These are phyloP conservation scores for Pteronotus mesoamericanus DNA, from an alignment of 2,797 vertebrate species.

Conservation along the genomic window DNA sequence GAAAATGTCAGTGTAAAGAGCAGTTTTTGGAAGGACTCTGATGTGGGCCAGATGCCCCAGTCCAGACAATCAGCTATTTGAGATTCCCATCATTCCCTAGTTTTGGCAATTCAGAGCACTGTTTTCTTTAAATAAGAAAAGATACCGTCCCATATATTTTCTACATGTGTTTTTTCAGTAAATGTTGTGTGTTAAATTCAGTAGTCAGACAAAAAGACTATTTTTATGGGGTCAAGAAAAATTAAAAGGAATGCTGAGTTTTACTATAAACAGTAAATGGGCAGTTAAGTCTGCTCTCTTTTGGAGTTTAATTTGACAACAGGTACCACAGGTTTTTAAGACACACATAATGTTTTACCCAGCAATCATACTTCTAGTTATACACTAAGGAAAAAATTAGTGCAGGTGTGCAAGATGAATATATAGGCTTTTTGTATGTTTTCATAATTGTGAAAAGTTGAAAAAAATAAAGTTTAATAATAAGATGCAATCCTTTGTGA, in stretches of 20 bases:
- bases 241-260: neutral
- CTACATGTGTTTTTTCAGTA: neutral
- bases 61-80: neutral
- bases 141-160: constrained; percentile 2
- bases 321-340: neutral
- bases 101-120: neutral
- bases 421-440: neutral
- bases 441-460: neutral
- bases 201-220: neutral
- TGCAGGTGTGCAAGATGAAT: neutral
- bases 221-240: neutral
- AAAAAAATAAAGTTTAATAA: neutral
- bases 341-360: neutral
- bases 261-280: neutral
- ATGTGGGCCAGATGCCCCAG: neutral
- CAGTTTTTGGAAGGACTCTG: neutral
- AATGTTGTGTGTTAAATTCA: neutral
- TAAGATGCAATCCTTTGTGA: neutral
- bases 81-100: neutral
- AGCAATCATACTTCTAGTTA: neutral
- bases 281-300: neutral
- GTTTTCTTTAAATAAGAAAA: constrained; percentile 32
- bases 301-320: neutral
- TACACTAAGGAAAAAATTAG: neutral
- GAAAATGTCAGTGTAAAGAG: neutral